Conservation (phyloP, 2,888 invertebrate genomes). For the Agonopterix alstromeriana region DNA sequence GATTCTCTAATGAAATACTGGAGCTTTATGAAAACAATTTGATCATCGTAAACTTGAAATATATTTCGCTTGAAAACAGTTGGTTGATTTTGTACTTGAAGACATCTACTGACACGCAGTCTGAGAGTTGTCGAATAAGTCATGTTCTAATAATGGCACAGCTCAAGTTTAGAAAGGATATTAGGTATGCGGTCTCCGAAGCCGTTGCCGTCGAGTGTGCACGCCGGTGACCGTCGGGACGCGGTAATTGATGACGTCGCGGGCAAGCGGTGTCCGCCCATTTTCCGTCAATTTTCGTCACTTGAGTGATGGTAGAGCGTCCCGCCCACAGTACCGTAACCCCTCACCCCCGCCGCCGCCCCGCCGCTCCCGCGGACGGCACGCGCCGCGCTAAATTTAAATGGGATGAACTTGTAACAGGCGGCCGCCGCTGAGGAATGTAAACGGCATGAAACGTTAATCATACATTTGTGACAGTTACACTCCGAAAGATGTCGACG, state of each 20-base stretch:
- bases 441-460: slow-evolving; percentile 61
- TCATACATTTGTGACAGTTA: slow-evolving; percentile 73
- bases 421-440: slow-evolving; percentile 63
- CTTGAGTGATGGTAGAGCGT: slow-evolving; percentile 73
- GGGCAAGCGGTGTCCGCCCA: slow-evolving; percentile 74
- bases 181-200: slow-evolving; percentile 57
- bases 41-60: background rate
- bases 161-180: slow-evolving; percentile 39
- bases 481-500: slow-evolving; percentile 48
- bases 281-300: slow-evolving; percentile 78
- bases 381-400: slow-evolving; percentile 76
- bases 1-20: slow-evolving; percentile 38
- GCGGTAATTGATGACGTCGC: slow-evolving; percentile 74
- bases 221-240: slow-evolving; percentile 66
- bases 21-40: slow-evolving; percentile 11
- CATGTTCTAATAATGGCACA: slow-evolving; percentile 42
- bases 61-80: background rate
- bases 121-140: slow-evolving; percentile 23
- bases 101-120: background rate
- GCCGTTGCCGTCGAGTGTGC: slow-evolving; percentile 40
- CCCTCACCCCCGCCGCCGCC: slow-evolving; percentile 22
- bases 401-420: slow-evolving; percentile 73
- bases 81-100: slow-evolving; percentile 8
- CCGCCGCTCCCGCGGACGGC: slow-evolving; percentile 44
- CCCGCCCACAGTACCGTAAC: slow-evolving; percentile 49